A percentile compares a stretch with the other conserved stretches of the same genome.
Conservation (phyloP, 1,140 invertebrate genomes). For the Andrena cerasifolii region DNA sequence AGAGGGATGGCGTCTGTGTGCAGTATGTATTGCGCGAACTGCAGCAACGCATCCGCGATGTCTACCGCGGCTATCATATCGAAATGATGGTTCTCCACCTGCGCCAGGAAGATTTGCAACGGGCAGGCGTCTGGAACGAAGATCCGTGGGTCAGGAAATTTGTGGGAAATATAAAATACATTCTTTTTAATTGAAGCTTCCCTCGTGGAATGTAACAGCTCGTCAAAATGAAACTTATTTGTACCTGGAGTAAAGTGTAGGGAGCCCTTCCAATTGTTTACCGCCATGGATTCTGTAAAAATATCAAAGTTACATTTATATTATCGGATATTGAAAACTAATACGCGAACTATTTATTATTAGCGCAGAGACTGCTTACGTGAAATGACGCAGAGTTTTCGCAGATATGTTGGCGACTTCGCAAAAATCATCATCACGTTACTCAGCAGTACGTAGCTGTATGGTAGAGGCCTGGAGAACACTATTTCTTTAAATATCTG, state of each 20-base stretch:
- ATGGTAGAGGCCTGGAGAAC: constrained; percentile 74
- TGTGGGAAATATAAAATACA: constrained; percentile 29
- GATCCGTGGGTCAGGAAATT: no score
- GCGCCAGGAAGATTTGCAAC: constrained; percentile 73
- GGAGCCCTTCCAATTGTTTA: constrained; percentile 69
- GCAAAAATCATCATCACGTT: constrained; percentile 71
- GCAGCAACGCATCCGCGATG: constrained; percentile 68
- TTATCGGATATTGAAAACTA: no score
- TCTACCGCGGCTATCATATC: constrained; percentile 73
- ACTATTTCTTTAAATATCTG: constrained; percentile 77
- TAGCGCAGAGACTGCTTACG: constrained; percentile 50
- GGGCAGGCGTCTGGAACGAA: constrained; percentile 73
- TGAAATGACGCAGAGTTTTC: constrained; percentile 55
- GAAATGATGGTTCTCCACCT: constrained; percentile 72
- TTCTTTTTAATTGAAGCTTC: no score
- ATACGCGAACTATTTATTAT: no score
- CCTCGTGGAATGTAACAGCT: no score
- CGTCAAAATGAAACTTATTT: constrained; percentile 14
- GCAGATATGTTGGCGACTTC: constrained; percentile 37
- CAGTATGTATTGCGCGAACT: constrained; percentile 68
- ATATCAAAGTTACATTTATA: constrained; percentile 16
- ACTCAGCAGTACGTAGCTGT: constrained; percentile 68
- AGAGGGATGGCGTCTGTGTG: constrained; percentile 64
- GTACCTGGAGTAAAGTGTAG: constrained; percentile 74
- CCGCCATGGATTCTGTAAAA: constrained; percentile 63